phyloP scores from a whole-genome alignment of 1,140 invertebrate species.

The Lasioglossum albipes region DNA sequence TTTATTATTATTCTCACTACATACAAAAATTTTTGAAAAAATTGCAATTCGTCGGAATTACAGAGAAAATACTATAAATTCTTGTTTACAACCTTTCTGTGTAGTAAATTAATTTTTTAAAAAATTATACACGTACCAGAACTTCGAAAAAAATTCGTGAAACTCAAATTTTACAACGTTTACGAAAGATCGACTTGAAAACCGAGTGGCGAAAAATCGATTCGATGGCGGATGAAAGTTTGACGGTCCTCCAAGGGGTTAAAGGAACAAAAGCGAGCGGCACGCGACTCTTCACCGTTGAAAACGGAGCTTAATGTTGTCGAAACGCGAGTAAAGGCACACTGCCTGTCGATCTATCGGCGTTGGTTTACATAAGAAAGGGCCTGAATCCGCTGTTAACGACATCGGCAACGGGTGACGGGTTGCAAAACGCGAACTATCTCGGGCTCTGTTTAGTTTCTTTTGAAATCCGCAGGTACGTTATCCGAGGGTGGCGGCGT shows the following conservation, averaged over 20 bases:
- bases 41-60: too few relatives aligned
- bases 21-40: too few relatives aligned
- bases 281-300: background rate
- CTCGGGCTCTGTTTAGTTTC: background rate
- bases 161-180: too few relatives aligned
- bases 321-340: background rate
- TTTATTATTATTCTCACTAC: too few relatives aligned
- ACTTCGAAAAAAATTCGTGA: too few relatives aligned
- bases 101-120: too few relatives aligned
- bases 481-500: slow-evolving; percentile 21
- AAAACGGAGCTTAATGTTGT: background rate
- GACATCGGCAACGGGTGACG: background rate
- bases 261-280: background rate
- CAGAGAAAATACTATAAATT: too few relatives aligned
- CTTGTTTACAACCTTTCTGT: too few relatives aligned
- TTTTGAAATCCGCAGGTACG: slow-evolving; percentile 17
- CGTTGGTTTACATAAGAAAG: slow-evolving; percentile 33
- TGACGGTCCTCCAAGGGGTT: background rate
- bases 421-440: background rate
- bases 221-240: too few relatives aligned
- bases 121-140: too few relatives aligned
- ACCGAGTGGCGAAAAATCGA: too few relatives aligned
- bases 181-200: too few relatives aligned
- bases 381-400: slow-evolving; percentile 16
- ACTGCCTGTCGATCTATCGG: slow-evolving; percentile 10